These are phyloP conservation scores for Caenorhabditis auriculariae DNA, from an alignment of 2,888 invertebrate genomes.

Conservation along the genomic window DNA sequence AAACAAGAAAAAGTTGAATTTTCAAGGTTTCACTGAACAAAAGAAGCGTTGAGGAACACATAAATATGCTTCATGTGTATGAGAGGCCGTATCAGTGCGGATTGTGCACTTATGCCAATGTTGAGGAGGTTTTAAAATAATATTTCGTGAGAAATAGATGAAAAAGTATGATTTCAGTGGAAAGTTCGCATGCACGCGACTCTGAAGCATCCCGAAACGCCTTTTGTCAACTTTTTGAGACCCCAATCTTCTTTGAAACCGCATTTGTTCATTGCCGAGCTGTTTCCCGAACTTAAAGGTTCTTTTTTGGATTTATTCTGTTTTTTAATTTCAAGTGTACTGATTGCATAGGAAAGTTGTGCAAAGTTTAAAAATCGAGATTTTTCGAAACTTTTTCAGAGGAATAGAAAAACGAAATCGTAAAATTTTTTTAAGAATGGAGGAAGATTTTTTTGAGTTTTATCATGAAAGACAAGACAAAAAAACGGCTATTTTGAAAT, in stretches of 20 bases:
- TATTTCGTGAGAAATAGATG: background rate
- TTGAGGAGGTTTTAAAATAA: slow-evolving; percentile 6
- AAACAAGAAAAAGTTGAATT: background rate
- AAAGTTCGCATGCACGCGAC: slow-evolving; percentile 7
- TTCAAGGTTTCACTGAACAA: slow-evolving; percentile 8
- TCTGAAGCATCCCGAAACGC: slow-evolving; percentile 3
- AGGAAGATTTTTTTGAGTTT: too few species aligned
- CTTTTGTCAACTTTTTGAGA: background rate
- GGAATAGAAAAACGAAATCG: too few species aligned
- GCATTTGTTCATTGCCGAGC: slow-evolving; percentile 6
- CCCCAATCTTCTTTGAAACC: slow-evolving; percentile 2
- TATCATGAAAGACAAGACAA: too few species aligned
- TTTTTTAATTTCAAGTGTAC: too few species aligned
- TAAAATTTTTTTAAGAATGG: too few species aligned
- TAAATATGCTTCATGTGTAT: slow-evolving; percentile 5
- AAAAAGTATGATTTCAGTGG: slow-evolving; percentile 3
- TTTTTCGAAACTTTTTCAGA: too few species aligned
- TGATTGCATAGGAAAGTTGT: too few species aligned
- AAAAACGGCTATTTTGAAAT: too few species aligned
- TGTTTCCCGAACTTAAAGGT: slow-evolving; percentile 8
- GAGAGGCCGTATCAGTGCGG: slow-evolving; percentile 9
- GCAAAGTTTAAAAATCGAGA: too few species aligned
- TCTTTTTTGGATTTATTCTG: too few species aligned
- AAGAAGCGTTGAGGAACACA: slow-evolving; percentile 11
- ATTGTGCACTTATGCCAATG: slow-evolving; percentile 7